phyloP scores from a whole-genome alignment of 1,140 invertebrate species.

The Drosophila ficusphila region DNA sequence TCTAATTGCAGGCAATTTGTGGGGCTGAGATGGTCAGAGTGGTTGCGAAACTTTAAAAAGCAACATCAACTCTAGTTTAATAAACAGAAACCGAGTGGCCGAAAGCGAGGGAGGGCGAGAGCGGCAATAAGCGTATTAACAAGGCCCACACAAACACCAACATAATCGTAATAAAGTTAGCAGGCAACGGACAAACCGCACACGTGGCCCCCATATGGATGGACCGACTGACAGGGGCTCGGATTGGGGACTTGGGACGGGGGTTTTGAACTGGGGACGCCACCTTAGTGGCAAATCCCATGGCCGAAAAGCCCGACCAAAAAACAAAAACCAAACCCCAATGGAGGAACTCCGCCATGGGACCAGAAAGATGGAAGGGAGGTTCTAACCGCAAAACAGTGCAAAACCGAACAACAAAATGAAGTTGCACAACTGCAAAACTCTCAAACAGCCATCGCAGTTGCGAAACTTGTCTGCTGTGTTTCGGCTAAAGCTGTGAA shows the following conservation, averaged over 20 bases:
- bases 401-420: constrained; percentile 46
- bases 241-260: background rate
- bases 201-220: constrained; percentile 21
- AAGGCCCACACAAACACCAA: constrained; percentile 30
- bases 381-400: constrained; percentile 49
- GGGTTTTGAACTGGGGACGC: background rate
- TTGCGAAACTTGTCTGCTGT: constrained; percentile 34
- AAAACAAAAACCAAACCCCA: constrained; percentile 38
- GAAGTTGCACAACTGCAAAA: constrained; percentile 30
- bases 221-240: constrained; percentile 22
- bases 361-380: background rate
- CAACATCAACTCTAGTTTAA: constrained; percentile 65
- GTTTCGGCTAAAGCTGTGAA: constrained; percentile 45
- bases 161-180: constrained; percentile 62
- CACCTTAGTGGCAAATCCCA: constrained; percentile 18
- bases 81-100: constrained; percentile 38
- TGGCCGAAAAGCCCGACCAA: constrained; percentile 20
- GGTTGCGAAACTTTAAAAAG: constrained; percentile 54
- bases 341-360: background rate
- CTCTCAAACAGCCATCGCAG: constrained; percentile 39
- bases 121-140: constrained; percentile 70
- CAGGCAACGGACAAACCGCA: constrained; percentile 40
- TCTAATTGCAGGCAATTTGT: constrained; percentile 75
- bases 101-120: background rate
- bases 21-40: constrained; percentile 40